Evolutionary conservation across 2,888 invertebrate species (phyloP).

Genomic region (Notodonta dromedarius): DNA sequence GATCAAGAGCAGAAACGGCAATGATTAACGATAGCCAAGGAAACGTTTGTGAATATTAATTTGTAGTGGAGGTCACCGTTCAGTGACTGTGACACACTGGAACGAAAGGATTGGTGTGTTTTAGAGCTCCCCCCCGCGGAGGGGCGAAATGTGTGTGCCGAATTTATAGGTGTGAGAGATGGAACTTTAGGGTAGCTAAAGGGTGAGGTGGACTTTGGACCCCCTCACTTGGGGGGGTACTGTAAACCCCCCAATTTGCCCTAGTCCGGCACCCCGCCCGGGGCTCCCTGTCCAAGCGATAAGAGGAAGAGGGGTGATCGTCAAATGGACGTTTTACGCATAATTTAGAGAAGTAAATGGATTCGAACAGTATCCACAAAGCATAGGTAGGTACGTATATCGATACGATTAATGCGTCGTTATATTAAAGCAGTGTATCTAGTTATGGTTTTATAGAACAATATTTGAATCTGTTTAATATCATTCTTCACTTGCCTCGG

Average conservation of each 20-base stretch:
- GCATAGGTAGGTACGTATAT: constrained; percentile 70
- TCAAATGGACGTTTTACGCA: constrained; percentile 86
- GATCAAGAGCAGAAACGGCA: constrained; percentile 68
- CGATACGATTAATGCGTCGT: constrained; percentile 53
- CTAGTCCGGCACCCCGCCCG: constrained; percentile 83
- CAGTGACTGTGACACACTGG: constrained; percentile 80
- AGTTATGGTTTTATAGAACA: neutral
- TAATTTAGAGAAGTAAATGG: constrained; percentile 85
- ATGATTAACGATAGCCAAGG: constrained; percentile 81
- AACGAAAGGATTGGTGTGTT: constrained; percentile 81
- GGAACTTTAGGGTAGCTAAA: constrained; percentile 84
- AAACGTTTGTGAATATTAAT: constrained; percentile 84
- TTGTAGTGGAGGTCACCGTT: constrained; percentile 81
- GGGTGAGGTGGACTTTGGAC: constrained; percentile 84
- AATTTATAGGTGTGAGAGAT: constrained; percentile 85
- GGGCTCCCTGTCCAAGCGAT: constrained; percentile 83
- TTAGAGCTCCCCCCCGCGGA: constrained; percentile 69
- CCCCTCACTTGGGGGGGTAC: constrained; percentile 73
- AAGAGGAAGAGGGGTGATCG: constrained; percentile 83
- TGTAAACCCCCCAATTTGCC: constrained; percentile 79
- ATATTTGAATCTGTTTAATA: neutral
- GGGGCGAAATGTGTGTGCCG: constrained; percentile 83
- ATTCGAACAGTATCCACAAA: constrained; percentile 81
- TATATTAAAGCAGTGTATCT: neutral
- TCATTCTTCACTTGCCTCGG: too few relatives aligned